Percentiles rank a stretch among this genome's conserved stretches.
Conservation (phyloP, 2,888 invertebrate genomes). For the Nemotelus nigrinus region DNA sequence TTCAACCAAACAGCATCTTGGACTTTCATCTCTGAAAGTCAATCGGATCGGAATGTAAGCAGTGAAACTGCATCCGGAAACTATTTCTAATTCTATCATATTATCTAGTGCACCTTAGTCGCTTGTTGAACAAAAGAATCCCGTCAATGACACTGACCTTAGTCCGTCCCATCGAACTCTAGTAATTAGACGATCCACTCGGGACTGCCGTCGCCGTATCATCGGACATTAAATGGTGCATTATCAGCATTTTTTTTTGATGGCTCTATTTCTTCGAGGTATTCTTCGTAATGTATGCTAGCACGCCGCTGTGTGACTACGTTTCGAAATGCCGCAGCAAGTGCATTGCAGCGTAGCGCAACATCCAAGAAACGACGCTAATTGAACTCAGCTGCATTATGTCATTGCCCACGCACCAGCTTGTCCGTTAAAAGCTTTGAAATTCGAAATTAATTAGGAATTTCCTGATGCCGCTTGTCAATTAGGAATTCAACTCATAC, state of each 20-base stretch:
- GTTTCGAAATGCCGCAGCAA: background rate
- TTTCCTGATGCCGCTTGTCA: constrained; percentile 35
- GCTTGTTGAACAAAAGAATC: too few relatives aligned
- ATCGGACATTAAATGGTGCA: background rate
- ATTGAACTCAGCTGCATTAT: constrained; percentile 39
- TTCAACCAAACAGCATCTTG: too few relatives aligned
- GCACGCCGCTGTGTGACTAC: background rate
- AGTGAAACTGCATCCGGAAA: too few relatives aligned
- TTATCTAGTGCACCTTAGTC: too few relatives aligned
- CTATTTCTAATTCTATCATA: too few relatives aligned
- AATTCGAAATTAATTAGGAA: constrained; percentile 40
- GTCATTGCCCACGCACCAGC: constrained; percentile 28
- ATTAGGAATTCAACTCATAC: constrained; percentile 32
- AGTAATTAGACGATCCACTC: constrained; percentile 14
- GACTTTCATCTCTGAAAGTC: too few relatives aligned
- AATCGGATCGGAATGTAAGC: too few relatives aligned
- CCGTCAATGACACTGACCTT: too few relatives aligned
- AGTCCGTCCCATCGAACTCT: background rate
- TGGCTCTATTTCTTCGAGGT: constrained; percentile 20
- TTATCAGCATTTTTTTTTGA: constrained; percentile 27
- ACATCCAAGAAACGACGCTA: constrained; percentile 22
- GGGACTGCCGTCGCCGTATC: background rate
- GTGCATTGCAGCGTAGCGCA: background rate
- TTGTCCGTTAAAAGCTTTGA: constrained; percentile 8
- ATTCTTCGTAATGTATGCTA: background rate